These are phyloP conservation scores for Nerophis ophidion DNA, from an alignment of 2,113 vertebrate genomes.

Conservation along the genomic window DNA sequence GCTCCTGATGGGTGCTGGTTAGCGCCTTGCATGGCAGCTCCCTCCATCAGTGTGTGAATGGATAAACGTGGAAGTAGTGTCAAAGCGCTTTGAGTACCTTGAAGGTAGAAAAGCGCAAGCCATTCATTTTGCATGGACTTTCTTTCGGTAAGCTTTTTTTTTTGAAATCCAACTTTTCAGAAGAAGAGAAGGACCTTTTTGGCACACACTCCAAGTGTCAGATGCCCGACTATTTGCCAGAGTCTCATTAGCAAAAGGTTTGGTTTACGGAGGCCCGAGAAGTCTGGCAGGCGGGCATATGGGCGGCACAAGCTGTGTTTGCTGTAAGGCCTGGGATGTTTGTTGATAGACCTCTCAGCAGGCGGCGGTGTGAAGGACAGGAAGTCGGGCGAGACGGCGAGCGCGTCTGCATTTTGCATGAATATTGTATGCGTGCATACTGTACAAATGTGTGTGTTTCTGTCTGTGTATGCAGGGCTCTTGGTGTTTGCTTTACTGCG, in stretches of 20 bases:
- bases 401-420: conserved; percentile 11
- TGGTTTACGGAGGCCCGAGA: conserved; percentile 56
- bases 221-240: conserved; percentile 56
- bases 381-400: conserved; percentile 3
- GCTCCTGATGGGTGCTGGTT: too few relatives aligned
- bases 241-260: conserved; percentile 66
- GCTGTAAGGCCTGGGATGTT: conserved; percentile 57
- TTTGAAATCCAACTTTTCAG: too few relatives aligned
- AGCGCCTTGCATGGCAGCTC: too few relatives aligned
- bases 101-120: too few relatives aligned
- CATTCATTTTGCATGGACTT: conserved; percentile 31
- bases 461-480: conserved; percentile 26
- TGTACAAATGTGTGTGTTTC: conserved; percentile 21
- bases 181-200: background rate
- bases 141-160: conserved; percentile 14
- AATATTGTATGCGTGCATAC: conserved; percentile 36
- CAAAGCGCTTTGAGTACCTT: too few relatives aligned
- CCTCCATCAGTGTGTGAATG: too few relatives aligned
- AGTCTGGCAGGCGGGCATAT: conserved; percentile 55
- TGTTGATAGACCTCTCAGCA: conserved; percentile 33
- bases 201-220: conserved; percentile 35
- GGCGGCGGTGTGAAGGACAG: conserved; percentile 10
- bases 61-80: too few relatives aligned
- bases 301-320: conserved; percentile 63
- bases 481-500: conserved; percentile 31